Conservation (phyloP, 2,113 vertebrate species). For the Alectura lathami region DNA sequence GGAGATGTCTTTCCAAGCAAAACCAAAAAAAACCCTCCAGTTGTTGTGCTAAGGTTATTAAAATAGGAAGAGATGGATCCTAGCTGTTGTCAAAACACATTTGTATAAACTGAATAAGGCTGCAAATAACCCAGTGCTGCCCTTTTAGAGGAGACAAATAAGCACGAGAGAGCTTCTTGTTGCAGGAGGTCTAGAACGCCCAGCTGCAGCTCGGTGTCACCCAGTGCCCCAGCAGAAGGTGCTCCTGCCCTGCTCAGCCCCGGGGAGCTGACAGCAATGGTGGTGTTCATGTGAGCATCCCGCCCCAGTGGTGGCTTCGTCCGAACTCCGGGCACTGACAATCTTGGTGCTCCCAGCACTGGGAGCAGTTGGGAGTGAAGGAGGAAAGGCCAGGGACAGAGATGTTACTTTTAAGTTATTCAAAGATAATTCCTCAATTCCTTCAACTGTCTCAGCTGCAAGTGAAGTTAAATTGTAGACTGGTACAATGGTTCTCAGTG, state of each 20-base stretch:
- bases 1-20: not conserved
- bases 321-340: fast-evolving
- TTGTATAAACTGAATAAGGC: not conserved
- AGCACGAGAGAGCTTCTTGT: not conserved
- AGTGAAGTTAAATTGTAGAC: not conserved
- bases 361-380: not conserved
- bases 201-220: not conserved
- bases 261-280: fast-evolving
- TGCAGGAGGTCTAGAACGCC: not conserved
- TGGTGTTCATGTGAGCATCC: fast-evolving
- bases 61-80: conserved; percentile 28
- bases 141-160: not conserved
- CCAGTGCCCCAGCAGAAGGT: fast-evolving
- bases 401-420: not conserved
- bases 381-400: not conserved
- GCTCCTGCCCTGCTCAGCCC: not conserved
- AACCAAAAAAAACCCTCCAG: not conserved
- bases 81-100: not conserved
- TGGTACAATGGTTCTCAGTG: not conserved
- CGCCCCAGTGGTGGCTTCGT: not conserved
- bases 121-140: not conserved
- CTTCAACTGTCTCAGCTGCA: not conserved
- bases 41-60: conserved; percentile 4
- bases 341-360: not conserved
- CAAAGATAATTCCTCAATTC: not conserved